Conservation (phyloP, 2,113 vertebrate species). For the Lota lota region DNA sequence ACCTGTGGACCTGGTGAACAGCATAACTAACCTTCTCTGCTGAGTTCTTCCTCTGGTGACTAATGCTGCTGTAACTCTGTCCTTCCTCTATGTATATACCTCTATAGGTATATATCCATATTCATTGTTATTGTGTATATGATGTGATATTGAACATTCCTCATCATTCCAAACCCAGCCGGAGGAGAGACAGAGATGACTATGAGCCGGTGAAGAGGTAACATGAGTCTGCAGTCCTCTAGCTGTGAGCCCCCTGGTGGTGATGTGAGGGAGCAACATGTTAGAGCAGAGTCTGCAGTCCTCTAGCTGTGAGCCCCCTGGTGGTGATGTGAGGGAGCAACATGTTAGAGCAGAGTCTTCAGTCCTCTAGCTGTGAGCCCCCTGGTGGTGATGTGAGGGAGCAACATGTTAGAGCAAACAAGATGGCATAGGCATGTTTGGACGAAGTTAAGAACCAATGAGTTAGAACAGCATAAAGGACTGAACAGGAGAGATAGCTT, state of each 20-base stretch:
- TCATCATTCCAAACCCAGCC: conserved; percentile 35
- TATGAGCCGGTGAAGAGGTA: conserved; percentile 72
- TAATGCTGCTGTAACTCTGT: not conserved
- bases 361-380: not conserved
- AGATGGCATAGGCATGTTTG: too few species aligned
- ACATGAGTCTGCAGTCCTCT: conserved; percentile 12
- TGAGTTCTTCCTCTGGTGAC: not conserved
- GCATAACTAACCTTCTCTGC: not conserved
- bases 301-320: not conserved
- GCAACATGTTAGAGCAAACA: not conserved
- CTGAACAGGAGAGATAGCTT: too few species aligned
- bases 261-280: conserved; percentile 26
- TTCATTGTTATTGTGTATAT: conserved; percentile 22
- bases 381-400: conserved; percentile 28
- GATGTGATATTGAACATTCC: conserved; percentile 9
- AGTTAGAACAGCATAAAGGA: too few species aligned
- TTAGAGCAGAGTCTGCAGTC: not conserved
- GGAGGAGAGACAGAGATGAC: conserved; percentile 68
- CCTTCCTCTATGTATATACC: not conserved
- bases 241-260: not conserved
- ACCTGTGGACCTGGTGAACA: too few species aligned
- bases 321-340: conserved; percentile 26
- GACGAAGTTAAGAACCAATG: too few species aligned
- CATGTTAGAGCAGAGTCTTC: not conserved
- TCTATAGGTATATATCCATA: too few species aligned